Evolutionary conservation across 2,113 vertebrate genomes (phyloP).

Genomic region (Dryoscopus gambensis): DNA sequence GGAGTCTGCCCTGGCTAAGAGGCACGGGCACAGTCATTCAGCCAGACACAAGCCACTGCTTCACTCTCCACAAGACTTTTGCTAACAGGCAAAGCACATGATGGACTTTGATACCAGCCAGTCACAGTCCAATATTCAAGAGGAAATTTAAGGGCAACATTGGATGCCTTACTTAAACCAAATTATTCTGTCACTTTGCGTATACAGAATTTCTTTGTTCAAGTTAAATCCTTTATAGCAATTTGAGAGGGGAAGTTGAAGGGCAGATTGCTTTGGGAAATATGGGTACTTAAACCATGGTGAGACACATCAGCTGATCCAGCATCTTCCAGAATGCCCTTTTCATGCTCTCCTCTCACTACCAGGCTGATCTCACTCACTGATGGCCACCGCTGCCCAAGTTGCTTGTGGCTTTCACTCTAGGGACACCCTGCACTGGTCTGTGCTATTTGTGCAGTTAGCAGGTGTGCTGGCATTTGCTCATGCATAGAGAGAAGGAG

Average conservation of each 20-base stretch:
- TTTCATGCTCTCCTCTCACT: background rate
- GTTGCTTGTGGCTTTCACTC: background rate
- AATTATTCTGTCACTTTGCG: background rate
- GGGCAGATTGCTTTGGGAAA: background rate
- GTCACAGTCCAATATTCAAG: background rate
- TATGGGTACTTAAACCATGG: background rate
- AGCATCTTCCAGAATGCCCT: background rate
- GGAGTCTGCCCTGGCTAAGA: background rate
- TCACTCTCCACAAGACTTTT: background rate
- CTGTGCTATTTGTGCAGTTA: background rate
- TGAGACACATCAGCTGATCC: background rate
- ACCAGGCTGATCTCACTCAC: background rate
- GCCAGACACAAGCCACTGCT: background rate
- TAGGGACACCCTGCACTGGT: background rate
- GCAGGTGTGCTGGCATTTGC: background rate
- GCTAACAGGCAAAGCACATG: background rate
- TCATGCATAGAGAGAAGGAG: background rate
- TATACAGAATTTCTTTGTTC: background rate
- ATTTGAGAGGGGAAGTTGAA: background rate
- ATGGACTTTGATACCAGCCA: background rate
- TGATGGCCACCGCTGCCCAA: rapidly evolving
- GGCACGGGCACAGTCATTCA: background rate
- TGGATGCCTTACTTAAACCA: background rate
- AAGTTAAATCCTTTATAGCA: background rate
- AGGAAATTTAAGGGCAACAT: background rate